phyloP scores from a whole-genome alignment of 1,140 invertebrate species.

The Ceratina australensis region DNA sequence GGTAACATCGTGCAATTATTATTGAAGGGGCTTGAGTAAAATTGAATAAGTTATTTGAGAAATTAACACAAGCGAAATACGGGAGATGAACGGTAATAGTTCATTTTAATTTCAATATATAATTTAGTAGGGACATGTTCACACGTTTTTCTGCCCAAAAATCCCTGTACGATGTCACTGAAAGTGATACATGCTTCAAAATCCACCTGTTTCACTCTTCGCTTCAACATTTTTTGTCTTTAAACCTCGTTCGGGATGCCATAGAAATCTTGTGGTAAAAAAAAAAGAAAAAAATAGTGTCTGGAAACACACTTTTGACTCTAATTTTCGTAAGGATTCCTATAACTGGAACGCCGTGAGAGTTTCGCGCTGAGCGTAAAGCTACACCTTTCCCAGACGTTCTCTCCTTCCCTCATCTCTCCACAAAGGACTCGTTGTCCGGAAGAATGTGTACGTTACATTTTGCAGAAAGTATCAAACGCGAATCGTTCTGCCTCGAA shows the following conservation, averaged over 20 bases:
- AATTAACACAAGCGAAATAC: too few species aligned
- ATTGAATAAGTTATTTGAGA: too few species aligned
- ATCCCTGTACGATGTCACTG: too few species aligned
- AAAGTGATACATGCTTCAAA: too few species aligned
- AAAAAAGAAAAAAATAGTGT: constrained; percentile 15
- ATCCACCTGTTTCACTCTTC: background rate
- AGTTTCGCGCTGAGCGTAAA: constrained; percentile 23
- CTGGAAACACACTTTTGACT: background rate
- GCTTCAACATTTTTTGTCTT: constrained; percentile 1
- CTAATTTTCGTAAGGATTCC: constrained; percentile 34
- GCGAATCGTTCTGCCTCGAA: background rate
- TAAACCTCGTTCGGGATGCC: constrained; percentile 41
- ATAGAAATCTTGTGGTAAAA: constrained; percentile 42
- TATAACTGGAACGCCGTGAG: constrained; percentile 28
- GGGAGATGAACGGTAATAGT: too few species aligned
- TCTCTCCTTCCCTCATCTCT: background rate
- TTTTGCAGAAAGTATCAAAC: background rate
- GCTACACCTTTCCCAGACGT: background rate
- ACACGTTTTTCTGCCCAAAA: too few species aligned
- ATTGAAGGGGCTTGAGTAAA: too few species aligned
- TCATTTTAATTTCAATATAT: too few species aligned
- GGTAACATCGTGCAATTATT: too few species aligned
- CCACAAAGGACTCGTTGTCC: background rate
- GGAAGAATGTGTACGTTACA: background rate
- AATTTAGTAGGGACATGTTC: too few species aligned